Base-by-base conservation (phyloP, 2,888 invertebrate species). In the Endomychus coccineus region DNA sequence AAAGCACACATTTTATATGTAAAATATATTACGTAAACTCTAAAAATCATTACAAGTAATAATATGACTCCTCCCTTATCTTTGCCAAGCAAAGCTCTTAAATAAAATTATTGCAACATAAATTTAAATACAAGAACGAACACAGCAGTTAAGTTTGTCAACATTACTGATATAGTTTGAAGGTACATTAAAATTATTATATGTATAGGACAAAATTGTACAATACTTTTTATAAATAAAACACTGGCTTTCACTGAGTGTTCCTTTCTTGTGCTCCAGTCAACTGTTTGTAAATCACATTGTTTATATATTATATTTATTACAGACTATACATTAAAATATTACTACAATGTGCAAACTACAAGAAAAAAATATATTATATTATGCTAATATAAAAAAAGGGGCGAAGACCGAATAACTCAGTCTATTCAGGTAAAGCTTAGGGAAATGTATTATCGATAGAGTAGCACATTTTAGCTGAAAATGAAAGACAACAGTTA, bases 1-100 rank as follows among this genome's bases (percentile, higher is more conserved):
- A 59, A 60, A 60, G 61, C 61, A 59, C 58, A 61, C 58, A 59
- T 55, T 52, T 51, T 54, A 51, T 42, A 42, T 38, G 38, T 38
- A 38, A 38, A 38, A 38, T 38, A 38, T 38, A 38, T 37, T 37
- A 37, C 36, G n/a, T 37, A 38, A 56, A 54, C 50, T 56, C 54
- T 58, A 54, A 52, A 57, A 55, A 57, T 47, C 36, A 44, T 52
- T 54, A 58, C 53, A 54, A 52, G 54, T 54, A 46, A 51, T 47
- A 51, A 42, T 52, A 52, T 52, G 51, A 58, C 52, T 55, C 44
- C 48, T 54, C 52, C 52, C 54, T 52, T 46, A 53, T 48, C 54
- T 55, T 51, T 52, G 58, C 56, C 48, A 58, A 58, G 59, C 59
- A 50, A 59, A 59, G 56, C 56, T 33, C 34, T 42, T 44, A 44